phyloP scores from a whole-genome alignment of 2,113 vertebrate genomes.

The Panthera leo region DNA sequence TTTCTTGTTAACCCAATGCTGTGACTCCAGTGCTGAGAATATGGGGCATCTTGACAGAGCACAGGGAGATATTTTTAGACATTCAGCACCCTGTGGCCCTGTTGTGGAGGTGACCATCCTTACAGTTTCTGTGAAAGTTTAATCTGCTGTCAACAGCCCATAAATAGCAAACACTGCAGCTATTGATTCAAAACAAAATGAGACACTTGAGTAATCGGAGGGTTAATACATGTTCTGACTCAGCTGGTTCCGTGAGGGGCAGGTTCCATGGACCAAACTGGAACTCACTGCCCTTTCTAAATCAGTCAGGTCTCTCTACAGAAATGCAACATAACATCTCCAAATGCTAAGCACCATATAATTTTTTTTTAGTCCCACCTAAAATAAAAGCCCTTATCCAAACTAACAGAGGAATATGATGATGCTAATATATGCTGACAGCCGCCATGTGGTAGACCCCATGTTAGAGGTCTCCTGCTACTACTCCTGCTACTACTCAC shows the following conservation, averaged over 20 bases:
- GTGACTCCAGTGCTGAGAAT: neutral
- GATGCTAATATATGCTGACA: neutral
- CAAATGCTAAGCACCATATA: neutral
- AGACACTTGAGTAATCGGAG: neutral
- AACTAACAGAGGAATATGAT: neutral
- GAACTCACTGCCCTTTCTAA: neutral
- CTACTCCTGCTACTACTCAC: neutral
- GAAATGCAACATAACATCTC: neutral
- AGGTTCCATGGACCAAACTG: neutral
- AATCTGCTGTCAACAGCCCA: neutral
- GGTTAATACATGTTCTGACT: neutral
- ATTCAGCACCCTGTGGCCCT: neutral
- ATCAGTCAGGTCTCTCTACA: neutral
- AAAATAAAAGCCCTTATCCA: neutral
- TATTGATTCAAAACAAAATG: constrained; percentile 37
- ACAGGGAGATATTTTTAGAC: neutral
- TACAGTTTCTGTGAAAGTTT: neutral
- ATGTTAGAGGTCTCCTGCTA: neutral
- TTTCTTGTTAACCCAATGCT: neutral
- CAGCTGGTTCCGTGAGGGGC: neutral
- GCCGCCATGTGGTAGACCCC: neutral
- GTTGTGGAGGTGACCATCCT: neutral
- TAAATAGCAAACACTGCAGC: constrained; percentile 27
- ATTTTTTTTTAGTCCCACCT: neutral
- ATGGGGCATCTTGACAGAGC: neutral